Evolutionary conservation across 2,113 vertebrate species (phyloP).

Genomic region (Fregata magnificens): DNA sequence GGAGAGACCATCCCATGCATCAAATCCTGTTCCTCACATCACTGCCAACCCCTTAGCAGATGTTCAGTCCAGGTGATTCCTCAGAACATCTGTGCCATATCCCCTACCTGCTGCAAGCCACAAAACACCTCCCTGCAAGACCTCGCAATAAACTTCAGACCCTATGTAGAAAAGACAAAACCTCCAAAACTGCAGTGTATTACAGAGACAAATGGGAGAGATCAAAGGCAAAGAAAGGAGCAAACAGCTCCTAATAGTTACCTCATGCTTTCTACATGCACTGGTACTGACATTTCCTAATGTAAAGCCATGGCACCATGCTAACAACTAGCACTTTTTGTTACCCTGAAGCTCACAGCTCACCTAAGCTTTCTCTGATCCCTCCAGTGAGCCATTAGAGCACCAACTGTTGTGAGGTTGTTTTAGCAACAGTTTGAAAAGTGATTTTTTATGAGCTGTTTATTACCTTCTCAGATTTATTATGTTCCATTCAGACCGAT

Average conservation of each 20-base stretch:
- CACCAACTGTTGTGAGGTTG: slow-evolving; percentile 47
- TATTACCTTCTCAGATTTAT: slow-evolving; percentile 61
- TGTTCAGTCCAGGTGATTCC: slow-evolving; percentile 5
- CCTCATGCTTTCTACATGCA: not conserved
- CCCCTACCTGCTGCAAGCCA: slow-evolving; percentile 4
- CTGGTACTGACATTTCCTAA: slow-evolving; percentile 11
- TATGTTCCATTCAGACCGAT: slow-evolving; percentile 25
- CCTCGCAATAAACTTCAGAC: not conserved
- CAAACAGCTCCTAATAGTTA: slow-evolving; percentile 31
- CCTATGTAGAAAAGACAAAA: not conserved
- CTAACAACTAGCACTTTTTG: not conserved
- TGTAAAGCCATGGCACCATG: not conserved
- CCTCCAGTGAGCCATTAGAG: slow-evolving; percentile 4
- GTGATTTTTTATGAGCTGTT: slow-evolving; percentile 64
- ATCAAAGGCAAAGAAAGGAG: not conserved
- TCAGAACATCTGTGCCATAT: slow-evolving; percentile 7
- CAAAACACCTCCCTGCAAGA: not conserved
- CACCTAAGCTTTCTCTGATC: slow-evolving; percentile 14
- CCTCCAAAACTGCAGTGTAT: not conserved
- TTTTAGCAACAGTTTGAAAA: slow-evolving; percentile 55
- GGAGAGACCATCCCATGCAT: not conserved
- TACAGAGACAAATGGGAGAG: not conserved
- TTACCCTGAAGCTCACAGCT: slow-evolving; percentile 9
- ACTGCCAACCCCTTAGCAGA: not conserved
- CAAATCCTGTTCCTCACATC: not conserved